phyloP scores from a whole-genome alignment of 2,113 vertebrate species.

The Rallus limicola region DNA sequence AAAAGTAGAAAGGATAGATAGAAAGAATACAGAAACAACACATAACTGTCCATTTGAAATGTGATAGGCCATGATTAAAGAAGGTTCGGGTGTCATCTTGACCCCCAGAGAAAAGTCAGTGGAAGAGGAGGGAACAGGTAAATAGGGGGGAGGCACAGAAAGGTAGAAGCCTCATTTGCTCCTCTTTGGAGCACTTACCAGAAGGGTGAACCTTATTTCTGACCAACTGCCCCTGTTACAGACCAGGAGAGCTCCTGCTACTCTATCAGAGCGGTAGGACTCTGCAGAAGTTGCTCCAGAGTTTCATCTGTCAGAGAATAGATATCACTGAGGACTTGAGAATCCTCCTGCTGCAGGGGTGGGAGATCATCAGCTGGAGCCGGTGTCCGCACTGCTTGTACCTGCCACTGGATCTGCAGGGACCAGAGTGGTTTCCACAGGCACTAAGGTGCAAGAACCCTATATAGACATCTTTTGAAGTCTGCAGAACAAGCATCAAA shows the following conservation, averaged over 20 bases:
- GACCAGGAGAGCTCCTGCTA: fast-evolving
- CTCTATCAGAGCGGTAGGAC: not conserved
- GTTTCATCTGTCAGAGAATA: not conserved
- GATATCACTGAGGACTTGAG: not conserved
- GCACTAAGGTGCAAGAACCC: not conserved
- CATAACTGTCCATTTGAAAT: not conserved
- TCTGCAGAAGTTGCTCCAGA: not conserved
- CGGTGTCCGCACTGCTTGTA: too few species aligned
- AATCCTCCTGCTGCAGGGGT: not conserved
- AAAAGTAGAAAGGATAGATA: not conserved
- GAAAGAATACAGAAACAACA: not conserved
- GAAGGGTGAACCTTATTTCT: not conserved
- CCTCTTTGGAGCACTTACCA: not conserved
- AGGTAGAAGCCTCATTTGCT: not conserved
- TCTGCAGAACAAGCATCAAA: not conserved
- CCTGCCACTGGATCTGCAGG: not conserved
- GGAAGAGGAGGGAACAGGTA: not conserved
- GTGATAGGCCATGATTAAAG: not conserved
- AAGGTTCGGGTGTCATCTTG: not conserved
- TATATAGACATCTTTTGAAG: not conserved
- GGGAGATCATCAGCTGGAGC: fast-evolving
- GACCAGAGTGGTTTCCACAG: not conserved
- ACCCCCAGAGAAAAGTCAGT: not conserved
- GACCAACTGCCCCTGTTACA: not conserved
- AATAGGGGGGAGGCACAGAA: not conserved